phyloP scores from a whole-genome alignment of 2,888 invertebrate species.

The Cheilosia scutellata region DNA sequence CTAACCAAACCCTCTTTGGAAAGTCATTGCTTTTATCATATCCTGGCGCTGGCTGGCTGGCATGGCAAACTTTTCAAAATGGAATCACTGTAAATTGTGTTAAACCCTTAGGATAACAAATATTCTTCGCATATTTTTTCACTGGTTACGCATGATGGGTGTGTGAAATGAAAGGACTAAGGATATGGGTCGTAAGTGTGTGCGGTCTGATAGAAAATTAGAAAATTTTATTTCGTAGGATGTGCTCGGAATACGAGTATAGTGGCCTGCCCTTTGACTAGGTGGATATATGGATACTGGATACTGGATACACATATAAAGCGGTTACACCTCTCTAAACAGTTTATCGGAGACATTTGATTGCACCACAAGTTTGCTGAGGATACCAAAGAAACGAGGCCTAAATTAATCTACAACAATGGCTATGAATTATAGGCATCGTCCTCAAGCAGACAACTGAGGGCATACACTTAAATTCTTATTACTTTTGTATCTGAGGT shows the following conservation, averaged over 20 bases:
- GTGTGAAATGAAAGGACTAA: slow-evolving; percentile 48
- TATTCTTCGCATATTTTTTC: slow-evolving; percentile 67
- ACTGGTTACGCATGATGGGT: slow-evolving; percentile 72
- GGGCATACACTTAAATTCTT: not conserved
- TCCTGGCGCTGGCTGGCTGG: slow-evolving; percentile 35
- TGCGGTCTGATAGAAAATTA: slow-evolving; percentile 69
- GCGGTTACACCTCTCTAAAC: not conserved
- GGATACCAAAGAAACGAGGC: too few species aligned
- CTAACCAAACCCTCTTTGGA: slow-evolving; percentile 11
- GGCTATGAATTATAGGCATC: not conserved
- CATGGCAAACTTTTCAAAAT: slow-evolving; percentile 70
- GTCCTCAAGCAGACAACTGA: not conserved
- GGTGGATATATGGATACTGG: too few species aligned
- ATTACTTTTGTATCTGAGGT: not conserved
- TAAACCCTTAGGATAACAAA: slow-evolving; percentile 71
- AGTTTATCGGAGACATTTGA: slow-evolving; percentile 5
- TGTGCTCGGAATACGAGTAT: slow-evolving; percentile 48
- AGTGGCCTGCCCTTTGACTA: not conserved
- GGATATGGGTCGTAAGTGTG: slow-evolving; percentile 45
- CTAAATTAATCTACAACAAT: not conserved
- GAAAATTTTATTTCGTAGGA: slow-evolving; percentile 63
- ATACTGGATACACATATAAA: not conserved
- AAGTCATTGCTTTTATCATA: slow-evolving; percentile 57
- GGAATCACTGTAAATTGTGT: slow-evolving; percentile 73
- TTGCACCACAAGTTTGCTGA: too few species aligned